Evolutionary conservation across 2,888 invertebrate species (phyloP).

Genomic region (Ichneumoninae sp.): DNA sequence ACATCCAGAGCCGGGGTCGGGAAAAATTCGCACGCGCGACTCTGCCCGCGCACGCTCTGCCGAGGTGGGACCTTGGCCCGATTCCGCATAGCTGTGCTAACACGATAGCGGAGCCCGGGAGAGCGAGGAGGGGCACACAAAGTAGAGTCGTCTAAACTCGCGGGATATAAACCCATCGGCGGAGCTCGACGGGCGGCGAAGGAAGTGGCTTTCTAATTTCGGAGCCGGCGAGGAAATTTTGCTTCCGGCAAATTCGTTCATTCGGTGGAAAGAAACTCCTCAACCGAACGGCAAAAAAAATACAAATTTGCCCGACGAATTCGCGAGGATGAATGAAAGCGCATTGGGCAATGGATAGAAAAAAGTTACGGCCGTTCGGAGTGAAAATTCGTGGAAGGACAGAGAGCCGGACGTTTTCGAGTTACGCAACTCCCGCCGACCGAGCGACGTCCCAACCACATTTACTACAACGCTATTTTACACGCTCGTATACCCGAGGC

Average conservation of each 20-base stretch:
- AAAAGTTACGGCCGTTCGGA: background rate
- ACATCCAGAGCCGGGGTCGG: conserved; percentile 58
- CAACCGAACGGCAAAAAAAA: background rate
- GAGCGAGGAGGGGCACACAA: conserved; percentile 51
- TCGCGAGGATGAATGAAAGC: background rate
- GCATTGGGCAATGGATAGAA: background rate
- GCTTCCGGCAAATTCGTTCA: conserved; percentile 5
- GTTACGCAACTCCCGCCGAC: background rate
- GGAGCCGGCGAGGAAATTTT: conserved; percentile 20
- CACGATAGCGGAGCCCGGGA: conserved; percentile 9
- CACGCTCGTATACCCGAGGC: background rate
- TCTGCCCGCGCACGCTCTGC: conserved; percentile 47
- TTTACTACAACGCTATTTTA: conserved; percentile 4
- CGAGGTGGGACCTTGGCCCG: conserved; percentile 72
- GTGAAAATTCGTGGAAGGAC: background rate
- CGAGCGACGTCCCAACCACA: background rate
- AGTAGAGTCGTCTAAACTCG: conserved; percentile 63
- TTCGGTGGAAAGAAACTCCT: background rate
- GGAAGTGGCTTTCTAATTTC: conserved; percentile 57
- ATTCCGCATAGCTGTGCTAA: conserved; percentile 58
- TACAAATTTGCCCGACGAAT: background rate
- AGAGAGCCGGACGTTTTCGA: background rate
- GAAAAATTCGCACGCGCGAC: conserved; percentile 72
- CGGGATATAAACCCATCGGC: conserved; percentile 1
- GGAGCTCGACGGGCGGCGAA: background rate